A percentile compares a stretch with the other conserved stretches of the same genome.
Conservation (phyloP, 1,140 invertebrate genomes). For the Drosophila teissieri region DNA sequence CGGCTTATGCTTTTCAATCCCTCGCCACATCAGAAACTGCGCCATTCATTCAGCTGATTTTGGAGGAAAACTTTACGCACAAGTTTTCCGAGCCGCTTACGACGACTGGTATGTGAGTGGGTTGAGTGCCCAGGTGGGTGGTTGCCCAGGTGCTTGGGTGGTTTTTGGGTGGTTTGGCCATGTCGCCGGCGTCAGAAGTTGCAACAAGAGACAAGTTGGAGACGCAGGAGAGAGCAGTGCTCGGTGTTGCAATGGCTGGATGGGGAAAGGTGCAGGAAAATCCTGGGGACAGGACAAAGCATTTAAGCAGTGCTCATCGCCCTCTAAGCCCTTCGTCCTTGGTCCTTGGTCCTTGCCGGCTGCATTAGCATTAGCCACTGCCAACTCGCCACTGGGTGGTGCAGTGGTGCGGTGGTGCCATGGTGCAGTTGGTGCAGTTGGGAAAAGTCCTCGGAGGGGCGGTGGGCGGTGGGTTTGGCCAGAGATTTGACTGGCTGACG, state of each 20-base stretch:
- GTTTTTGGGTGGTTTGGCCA: background rate
- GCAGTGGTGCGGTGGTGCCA: background rate
- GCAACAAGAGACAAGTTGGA: conserved; percentile 54
- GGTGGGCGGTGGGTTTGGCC: conserved; percentile 1
- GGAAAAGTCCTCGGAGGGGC: background rate
- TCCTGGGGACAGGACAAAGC: conserved; percentile 23
- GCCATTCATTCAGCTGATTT: conserved; percentile 1
- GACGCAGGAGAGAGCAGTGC: conserved; percentile 19
- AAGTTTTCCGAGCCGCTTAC: conserved; percentile 26
- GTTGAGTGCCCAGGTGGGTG: background rate
- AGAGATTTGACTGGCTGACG: conserved; percentile 59
- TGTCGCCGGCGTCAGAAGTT: conserved; percentile 42
- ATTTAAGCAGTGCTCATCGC: conserved; percentile 52
- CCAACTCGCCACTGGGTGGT: conserved; percentile 1
- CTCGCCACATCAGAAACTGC: background rate
- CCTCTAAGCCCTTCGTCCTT: conserved; percentile 35
- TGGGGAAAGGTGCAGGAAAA: conserved; percentile 8
- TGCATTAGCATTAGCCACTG: conserved; percentile 50
- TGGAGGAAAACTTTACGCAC: conserved; percentile 25
- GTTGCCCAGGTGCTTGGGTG: conserved; percentile 1
- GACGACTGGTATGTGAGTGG: background rate
- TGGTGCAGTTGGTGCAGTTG: background rate
- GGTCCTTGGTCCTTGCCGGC: conserved; percentile 14
- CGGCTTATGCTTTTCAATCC: background rate
- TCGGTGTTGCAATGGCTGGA: background rate